Conservation (phyloP, 2,113 vertebrate genomes). For the Martes martes region DNA sequence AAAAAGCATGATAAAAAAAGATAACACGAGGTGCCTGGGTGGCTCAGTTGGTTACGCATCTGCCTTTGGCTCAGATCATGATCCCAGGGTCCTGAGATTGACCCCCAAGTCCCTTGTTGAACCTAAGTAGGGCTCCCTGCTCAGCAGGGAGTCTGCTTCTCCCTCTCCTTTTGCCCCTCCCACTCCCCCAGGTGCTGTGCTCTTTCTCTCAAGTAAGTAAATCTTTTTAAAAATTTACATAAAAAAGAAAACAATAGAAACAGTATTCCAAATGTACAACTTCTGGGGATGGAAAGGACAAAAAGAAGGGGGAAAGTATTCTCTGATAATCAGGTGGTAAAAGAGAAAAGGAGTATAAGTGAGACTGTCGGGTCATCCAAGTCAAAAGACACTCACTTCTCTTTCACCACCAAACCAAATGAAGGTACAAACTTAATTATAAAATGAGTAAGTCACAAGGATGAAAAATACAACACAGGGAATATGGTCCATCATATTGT, state of each 20-base stretch:
- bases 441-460: neutral
- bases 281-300: neutral
- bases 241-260: neutral
- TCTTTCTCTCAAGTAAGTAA: neutral
- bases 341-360: neutral
- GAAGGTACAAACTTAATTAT: neutral
- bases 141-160: neutral
- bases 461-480: neutral
- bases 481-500: neutral
- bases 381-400: neutral
- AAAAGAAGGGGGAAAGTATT: neutral
- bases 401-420: neutral
- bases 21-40: neutral
- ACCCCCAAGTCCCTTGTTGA: neutral
- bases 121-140: too few relatives aligned
- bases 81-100: neutral
- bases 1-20: neutral
- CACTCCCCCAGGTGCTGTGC: neutral
- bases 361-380: neutral
- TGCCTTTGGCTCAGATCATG: neutral
- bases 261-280: neutral
- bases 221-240: neutral
- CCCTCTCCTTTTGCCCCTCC: too few relatives aligned
- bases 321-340: neutral
- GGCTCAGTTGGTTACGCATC: neutral